Evolutionary conservation across 2,888 invertebrate genomes (phyloP).

Genomic region (Leptinotarsa tumamoca): DNA sequence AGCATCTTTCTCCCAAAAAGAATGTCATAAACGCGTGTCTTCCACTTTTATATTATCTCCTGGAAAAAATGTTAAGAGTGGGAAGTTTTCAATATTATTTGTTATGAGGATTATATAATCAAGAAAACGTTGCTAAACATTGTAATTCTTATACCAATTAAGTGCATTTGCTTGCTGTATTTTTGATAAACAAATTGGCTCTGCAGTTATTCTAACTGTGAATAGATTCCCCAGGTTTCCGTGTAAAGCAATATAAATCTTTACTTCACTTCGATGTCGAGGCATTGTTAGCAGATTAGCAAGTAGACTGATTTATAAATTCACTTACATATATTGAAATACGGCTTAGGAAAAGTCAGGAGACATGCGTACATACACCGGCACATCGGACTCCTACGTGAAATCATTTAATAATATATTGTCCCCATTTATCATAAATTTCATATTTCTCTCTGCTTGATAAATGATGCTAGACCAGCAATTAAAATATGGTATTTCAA

Average conservation of each 20-base stretch:
- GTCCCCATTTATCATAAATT: slow-evolving; percentile 22
- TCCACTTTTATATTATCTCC: too few relatives aligned
- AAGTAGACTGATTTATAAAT: slow-evolving; percentile 22
- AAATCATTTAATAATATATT: slow-evolving; percentile 27
- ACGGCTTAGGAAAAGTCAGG: slow-evolving; percentile 20
- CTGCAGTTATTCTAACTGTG: slow-evolving; percentile 11
- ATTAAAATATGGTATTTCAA: background rate
- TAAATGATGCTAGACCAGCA: slow-evolving; percentile 16
- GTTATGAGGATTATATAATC: too few relatives aligned
- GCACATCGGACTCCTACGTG: slow-evolving; percentile 25
- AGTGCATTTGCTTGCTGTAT: background rate
- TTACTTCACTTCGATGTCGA: background rate
- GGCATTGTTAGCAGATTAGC: slow-evolving; percentile 12
- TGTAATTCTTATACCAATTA: background rate
- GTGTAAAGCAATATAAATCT: background rate
- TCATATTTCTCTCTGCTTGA: slow-evolving; percentile 13
- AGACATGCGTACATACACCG: slow-evolving; percentile 17
- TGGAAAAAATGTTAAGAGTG: too few relatives aligned
- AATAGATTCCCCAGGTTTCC: slow-evolving; percentile 6
- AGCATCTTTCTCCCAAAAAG: too few relatives aligned
- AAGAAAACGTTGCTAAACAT: too few relatives aligned
- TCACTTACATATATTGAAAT: slow-evolving; percentile 21
- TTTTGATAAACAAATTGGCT: background rate
- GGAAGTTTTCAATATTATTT: too few relatives aligned
- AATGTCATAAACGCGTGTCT: too few relatives aligned